These are phyloP conservation scores for Alaudala cheleensis DNA, from an alignment of 2,113 vertebrate species.

Conservation along the genomic window DNA sequence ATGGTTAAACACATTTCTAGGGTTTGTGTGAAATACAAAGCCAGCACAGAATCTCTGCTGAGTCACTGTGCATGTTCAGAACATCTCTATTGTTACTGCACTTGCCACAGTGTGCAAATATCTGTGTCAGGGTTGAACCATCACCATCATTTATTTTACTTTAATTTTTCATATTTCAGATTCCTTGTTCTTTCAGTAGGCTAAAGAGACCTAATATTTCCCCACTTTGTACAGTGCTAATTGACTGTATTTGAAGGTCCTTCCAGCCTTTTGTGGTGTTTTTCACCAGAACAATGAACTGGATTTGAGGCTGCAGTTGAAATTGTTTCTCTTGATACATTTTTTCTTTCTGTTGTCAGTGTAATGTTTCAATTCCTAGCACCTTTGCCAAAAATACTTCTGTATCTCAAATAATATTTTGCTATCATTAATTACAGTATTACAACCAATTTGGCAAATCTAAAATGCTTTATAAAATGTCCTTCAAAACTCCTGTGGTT, in stretches of 20 bases:
- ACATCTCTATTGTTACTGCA: background rate
- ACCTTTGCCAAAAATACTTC: background rate
- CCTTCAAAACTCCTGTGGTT: background rate
- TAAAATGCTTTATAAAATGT: background rate
- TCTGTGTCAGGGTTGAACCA: background rate
- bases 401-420: background rate
- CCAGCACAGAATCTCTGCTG: background rate
- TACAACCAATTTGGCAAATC: background rate
- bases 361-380: background rate
- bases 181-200: background rate
- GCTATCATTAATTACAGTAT: background rate
- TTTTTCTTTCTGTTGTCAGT: background rate
- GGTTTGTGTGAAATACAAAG: background rate
- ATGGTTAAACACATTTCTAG: background rate
- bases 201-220: background rate
- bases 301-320: background rate
- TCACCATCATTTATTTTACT: background rate
- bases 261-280: background rate
- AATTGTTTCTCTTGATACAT: background rate
- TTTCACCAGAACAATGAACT: background rate
- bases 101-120: background rate
- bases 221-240: background rate
- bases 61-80: background rate
- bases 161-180: background rate
- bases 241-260: background rate